phyloP scores from a whole-genome alignment of 2,888 invertebrate species.

The Drosophila nr. medialis region DNA sequence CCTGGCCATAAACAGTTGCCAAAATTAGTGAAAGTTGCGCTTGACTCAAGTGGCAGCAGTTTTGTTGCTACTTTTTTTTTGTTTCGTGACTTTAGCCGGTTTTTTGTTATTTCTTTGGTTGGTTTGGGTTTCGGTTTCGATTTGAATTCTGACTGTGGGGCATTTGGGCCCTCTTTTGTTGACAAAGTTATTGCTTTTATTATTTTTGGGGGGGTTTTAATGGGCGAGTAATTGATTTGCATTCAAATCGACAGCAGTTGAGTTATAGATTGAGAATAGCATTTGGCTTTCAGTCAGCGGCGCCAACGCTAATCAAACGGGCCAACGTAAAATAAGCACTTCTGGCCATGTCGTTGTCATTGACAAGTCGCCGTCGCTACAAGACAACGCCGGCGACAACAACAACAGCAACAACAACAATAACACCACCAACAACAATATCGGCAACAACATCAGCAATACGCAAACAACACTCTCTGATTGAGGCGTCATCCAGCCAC shows the following conservation, averaged over 20 bases:
- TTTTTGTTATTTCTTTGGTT: constrained; percentile 18
- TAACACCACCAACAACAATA: constrained; percentile 4
- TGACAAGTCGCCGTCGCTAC: constrained; percentile 74
- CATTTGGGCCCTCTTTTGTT: constrained; percentile 50
- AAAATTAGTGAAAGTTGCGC: constrained; percentile 60
- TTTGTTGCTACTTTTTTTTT: constrained; percentile 23
- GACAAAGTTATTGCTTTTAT: constrained; percentile 72
- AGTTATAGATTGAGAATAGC: constrained; percentile 43
- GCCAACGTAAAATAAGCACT: neutral
- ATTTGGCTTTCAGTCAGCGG: constrained; percentile 42
- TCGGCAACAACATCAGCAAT: constrained; percentile 36
- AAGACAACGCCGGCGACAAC: constrained; percentile 62
- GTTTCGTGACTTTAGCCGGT: constrained; percentile 32
- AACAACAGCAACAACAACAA: constrained; percentile 19
- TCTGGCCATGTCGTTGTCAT: constrained; percentile 72
- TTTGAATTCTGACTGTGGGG: constrained; percentile 8
- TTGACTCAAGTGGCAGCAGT: constrained; percentile 50
- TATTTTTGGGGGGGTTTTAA: constrained; percentile 49
- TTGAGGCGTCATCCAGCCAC: constrained; percentile 61
- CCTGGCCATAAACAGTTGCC: constrained; percentile 29
- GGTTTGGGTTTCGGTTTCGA: constrained; percentile 8
- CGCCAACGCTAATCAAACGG: constrained; percentile 54
- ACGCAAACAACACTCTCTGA: constrained; percentile 78
- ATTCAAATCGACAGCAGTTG: constrained; percentile 58
- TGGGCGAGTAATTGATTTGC: constrained; percentile 78